Evolutionary conservation across 2,113 vertebrate species (phyloP), one percentile per base, ranked within the genome.

Genomic region (Chrysemys picta): DNA sequence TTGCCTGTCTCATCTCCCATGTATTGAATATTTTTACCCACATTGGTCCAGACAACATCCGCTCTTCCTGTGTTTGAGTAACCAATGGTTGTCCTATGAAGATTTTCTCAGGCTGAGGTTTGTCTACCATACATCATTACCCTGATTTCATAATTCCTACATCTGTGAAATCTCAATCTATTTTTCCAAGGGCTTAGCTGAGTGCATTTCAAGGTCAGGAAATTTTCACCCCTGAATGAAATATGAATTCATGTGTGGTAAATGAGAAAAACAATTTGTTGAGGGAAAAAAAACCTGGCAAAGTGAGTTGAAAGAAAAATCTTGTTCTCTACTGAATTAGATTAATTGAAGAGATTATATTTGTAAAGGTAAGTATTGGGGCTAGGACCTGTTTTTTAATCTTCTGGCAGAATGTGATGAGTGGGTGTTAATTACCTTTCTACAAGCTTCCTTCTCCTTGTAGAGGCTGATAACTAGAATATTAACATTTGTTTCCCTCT

Each of bases 391-490:
- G 50, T 91, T 96, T 91, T 93, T 92, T 95, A 93, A 94, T 96
- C 94, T 92, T 91, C 90, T 21, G 86, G 72, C 94, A 91, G 83
- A 95, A 91, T 75, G 85, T 82, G 91, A 83, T 84, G 91, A 96
- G 96, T 93, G 89, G 95, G 91, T 93, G 96, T 91, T 97, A 96
- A 97, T 96, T 92, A 91, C 87, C 53, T 91, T 94, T 95, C 85
- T 82, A 86, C 87, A 89, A 8, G 7, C 69, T 90, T 90, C 85
- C 72, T 94, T 94, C 78, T 94, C 29, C 94, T 95, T 95, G 52
- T 95, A 91, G 65, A 86, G 90, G 69, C 88, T 92, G 89, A 72
- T 94, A 96, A 95, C 95, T 82, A 91, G 79, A 96, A 96, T 92
- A 87, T 94, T 95, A 97, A 93, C 91, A 93, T 95, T 96, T 93